Evolutionary conservation across 2,888 invertebrate species (phyloP), one percentile per base, ranked within the genome.

Genomic region (Oasisia sp.): DNA sequence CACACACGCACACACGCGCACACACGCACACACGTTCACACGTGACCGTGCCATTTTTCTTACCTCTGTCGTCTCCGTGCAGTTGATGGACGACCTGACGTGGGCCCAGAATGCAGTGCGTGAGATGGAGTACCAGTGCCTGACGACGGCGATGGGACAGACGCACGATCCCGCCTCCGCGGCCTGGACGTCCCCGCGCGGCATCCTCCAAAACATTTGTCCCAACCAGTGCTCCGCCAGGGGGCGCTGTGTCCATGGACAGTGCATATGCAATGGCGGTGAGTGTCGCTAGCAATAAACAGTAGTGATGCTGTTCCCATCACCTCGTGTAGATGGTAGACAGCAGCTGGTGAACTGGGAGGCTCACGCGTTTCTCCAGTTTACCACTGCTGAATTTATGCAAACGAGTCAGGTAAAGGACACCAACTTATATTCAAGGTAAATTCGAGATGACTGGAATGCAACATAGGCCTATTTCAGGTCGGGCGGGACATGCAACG

Each of bases 41-140:
- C 50, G 12, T 92, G 91, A 91, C 32, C 12, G 56, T 38, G 38
- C 1, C 1, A 4, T 38, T 38, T 38, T 38, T 4, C 38, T 4
- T 38, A 38, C 45, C 32, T n/a, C 50, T 91, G 91, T 74, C 50
- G 50, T 50, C 50, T 9, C 32, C 45, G 11, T 92, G 19, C 50
- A 92, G 92, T 12, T 92, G 92, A 92, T 92, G 92, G 92, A 92
- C 45, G 92, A 92, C 45, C 38, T 89, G 38, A 32, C 19, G n/a
- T 92, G 44, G 44, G 92, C 92, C n/a, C 50, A 19, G 11, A 92
- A 45, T 38, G 89, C 90, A 27, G 50, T 92, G 4, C 32, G 45
- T 19, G 90, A 90, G 32, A 90, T 90, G 44, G 45, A 90, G 38
- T 90, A 44, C n/a, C 90, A 44, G n/a, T 92, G 92, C 32, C 38